These are phyloP conservation scores for Bovichtus diacanthus DNA, from an alignment of 2,797 vertebrate species.

Conservation along the genomic window DNA sequence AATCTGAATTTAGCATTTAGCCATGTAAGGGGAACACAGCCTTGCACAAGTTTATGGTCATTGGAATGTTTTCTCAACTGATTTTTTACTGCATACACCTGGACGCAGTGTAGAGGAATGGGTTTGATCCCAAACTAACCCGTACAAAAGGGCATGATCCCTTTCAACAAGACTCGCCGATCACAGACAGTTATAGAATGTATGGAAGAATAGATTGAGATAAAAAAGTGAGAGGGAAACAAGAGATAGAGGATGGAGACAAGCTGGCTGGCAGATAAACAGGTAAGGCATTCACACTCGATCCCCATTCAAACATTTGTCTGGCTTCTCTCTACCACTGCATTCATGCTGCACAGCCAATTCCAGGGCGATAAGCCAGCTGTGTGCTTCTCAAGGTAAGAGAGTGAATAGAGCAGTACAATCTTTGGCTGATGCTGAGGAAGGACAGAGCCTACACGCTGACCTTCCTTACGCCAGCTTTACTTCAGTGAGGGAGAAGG, in stretches of 20 bases:
- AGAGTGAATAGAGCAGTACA: slow-evolving; percentile 74
- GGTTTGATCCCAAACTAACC: slow-evolving; percentile 24
- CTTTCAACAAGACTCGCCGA: slow-evolving; percentile 48
- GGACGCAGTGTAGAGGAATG: slow-evolving; percentile 7
- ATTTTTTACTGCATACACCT: slow-evolving; percentile 13
- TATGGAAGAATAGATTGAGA: slow-evolving; percentile 38
- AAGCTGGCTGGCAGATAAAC: slow-evolving; percentile 41
- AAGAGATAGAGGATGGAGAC: slow-evolving; percentile 45
- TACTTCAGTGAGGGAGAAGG: slow-evolving; percentile 59
- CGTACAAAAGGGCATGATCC: slow-evolving; percentile 42
- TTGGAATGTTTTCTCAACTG: background rate
- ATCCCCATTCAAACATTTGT: slow-evolving; percentile 72
- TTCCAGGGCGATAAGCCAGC: slow-evolving; percentile 72
- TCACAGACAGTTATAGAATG: slow-evolving; percentile 26
- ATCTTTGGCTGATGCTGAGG: slow-evolving; percentile 65
- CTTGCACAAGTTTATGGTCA: background rate
- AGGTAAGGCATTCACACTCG: slow-evolving; percentile 67
- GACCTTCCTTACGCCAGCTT: slow-evolving; percentile 76
- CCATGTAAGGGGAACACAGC: too few relatives aligned
- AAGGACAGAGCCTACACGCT: slow-evolving; percentile 67
- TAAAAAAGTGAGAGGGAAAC: slow-evolving; percentile 54
- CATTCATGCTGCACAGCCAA: slow-evolving; percentile 77
- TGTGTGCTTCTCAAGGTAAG: slow-evolving; percentile 76
- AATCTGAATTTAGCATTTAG: too few relatives aligned
- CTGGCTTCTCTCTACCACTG: slow-evolving; percentile 63